Evolutionary conservation across 2,113 vertebrate species (phyloP), one percentile per base, ranked within the genome.

Genomic region (Cavia porcellus): DNA sequence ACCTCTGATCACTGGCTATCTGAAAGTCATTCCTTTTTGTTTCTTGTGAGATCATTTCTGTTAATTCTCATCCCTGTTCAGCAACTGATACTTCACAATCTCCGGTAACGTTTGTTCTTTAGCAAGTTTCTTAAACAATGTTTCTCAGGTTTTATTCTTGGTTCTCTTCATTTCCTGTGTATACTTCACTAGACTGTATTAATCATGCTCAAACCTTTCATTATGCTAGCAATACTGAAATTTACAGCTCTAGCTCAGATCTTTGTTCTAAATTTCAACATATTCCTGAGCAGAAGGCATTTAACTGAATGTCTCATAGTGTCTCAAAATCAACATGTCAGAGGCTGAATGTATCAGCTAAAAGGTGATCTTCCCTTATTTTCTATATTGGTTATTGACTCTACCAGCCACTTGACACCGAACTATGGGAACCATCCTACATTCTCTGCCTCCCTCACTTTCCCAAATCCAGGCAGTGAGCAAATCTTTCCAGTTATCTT

Each of bases 101-200:
- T 92, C 68, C 91, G 22, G 83, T 86, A 95, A 38, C 10, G 64
- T 38, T 42, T 93, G 28, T 66, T 74, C 61, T 38, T 83, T 61
- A 95, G 66, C 20, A 79, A 57, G 61, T 94, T 96, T 93, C 64
- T 38, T 79, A 83, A 96, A 96, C 28, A 35, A n/a, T 92, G 25
- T 61, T 86, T 93, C 72, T 83, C 19, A 45, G 17, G 13, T 79
- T 96, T 86, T 74, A 42, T 50, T 32, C 77, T 68, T 86, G 35
- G 59, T 92, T 64, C 9, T 83, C 17, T 89, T 93, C 5, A 81
- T 15, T 28, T 83, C 3, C 93, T 62, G 13, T 89, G 9, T 79
- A 52, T 92, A 86, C 75, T 52, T 77, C 92, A 47, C 61, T 93
- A 35, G 28, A 35, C 89, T 70, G 42, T 82, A 85, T 95, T 89